Conservation (phyloP, 2,888 invertebrate species). For the Penaeus monodon region DNA sequence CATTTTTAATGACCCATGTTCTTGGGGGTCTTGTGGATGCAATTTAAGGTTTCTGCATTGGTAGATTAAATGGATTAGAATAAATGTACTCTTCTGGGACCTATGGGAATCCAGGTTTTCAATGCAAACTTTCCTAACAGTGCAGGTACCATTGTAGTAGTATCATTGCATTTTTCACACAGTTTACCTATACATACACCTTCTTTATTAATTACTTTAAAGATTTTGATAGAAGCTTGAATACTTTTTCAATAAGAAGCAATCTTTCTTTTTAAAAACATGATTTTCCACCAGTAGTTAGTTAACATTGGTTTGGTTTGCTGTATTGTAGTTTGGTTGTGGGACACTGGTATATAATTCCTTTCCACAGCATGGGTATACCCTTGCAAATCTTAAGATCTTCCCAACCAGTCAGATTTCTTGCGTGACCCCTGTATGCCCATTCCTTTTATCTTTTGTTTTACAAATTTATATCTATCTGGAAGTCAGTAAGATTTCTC, state of each 20-base stretch:
- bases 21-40: conserved; percentile 38
- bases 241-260: conserved; percentile 21
- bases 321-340: conserved; percentile 61
- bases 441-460: no score
- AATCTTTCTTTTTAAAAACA: conserved; percentile 34
- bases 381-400: conserved; percentile 11
- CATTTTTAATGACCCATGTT: conserved; percentile 5
- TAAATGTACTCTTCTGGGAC: conserved; percentile 39
- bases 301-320: conserved; percentile 64
- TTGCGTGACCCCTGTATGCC: no score
- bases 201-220: conserved; percentile 31
- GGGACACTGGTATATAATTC: conserved; percentile 52
- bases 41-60: conserved; percentile 37
- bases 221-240: conserved; percentile 42
- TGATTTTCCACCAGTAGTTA: conserved; percentile 51
- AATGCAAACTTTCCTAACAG: conserved; percentile 24
- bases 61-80: conserved; percentile 34
- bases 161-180: conserved; percentile 32
- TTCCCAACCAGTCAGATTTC: conserved; percentile 20
- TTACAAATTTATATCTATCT: no score
- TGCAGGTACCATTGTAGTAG: conserved; percentile 35
- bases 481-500: no score
- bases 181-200: conserved; percentile 26
- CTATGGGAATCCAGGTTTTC: conserved; percentile 42
- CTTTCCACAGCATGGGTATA: conserved; percentile 48